A percentile compares a stretch with the other conserved stretches of the same genome.
These are phyloP conservation scores for Eupithecia pulchellata DNA, from an alignment of 2,888 invertebrate species.

Conservation along the genomic window DNA sequence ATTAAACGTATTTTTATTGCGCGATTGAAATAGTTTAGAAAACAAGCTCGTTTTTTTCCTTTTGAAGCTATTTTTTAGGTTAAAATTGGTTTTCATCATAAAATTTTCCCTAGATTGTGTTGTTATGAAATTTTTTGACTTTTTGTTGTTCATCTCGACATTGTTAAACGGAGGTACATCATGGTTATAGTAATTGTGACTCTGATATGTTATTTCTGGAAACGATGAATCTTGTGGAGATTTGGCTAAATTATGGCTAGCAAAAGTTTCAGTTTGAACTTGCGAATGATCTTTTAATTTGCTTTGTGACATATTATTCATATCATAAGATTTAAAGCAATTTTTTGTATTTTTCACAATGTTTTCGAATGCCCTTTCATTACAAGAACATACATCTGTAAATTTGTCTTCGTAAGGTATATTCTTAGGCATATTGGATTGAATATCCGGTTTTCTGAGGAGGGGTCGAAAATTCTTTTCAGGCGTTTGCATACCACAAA, in stretches of 20 bases:
- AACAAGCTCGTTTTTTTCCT: conserved; percentile 4
- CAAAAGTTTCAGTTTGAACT: not conserved
- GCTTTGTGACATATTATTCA: not conserved
- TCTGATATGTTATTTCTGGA: conserved; percentile 55
- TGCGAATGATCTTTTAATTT: not conserved
- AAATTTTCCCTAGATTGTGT: conserved; percentile 60
- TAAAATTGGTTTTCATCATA: conserved; percentile 28
- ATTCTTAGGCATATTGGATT: too few species aligned
- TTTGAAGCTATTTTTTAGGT: conserved; percentile 21
- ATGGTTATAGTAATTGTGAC: conserved; percentile 53
- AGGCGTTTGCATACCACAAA: not conserved
- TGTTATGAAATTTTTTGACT: conserved; percentile 50
- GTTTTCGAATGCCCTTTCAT: not conserved
- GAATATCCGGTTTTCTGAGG: not conserved
- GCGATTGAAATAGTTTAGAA: not conserved
- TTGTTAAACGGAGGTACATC: conserved; percentile 18
- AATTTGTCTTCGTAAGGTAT: not conserved
- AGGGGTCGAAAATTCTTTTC: conserved; percentile 5
- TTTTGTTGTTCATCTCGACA: conserved; percentile 23
- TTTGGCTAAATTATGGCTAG: conserved; percentile 15
- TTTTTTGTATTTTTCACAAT: not conserved
- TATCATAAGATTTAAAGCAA: conserved; percentile 1
- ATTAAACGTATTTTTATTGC: not conserved
- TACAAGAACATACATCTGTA: not conserved
- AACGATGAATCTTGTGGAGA: conserved; percentile 5